These are phyloP conservation scores for Thunnus albacares DNA, from an alignment of 2,797 vertebrate species.

Conservation along the genomic window DNA sequence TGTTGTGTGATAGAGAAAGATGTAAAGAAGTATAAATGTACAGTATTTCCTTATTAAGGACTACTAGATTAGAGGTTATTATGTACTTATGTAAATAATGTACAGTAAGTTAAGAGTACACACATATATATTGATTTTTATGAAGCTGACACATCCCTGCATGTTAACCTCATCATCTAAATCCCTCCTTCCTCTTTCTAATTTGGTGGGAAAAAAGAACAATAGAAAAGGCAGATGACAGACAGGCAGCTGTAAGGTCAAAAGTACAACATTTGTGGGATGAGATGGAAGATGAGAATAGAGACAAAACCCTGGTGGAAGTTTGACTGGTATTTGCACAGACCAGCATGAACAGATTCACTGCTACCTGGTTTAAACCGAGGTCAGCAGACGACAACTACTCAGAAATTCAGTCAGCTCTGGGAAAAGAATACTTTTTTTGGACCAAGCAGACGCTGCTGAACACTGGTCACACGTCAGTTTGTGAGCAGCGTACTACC, in stretches of 20 bases:
- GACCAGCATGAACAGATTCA: neutral
- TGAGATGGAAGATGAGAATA: conserved; percentile 27
- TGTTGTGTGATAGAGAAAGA: neutral
- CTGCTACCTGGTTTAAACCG: neutral
- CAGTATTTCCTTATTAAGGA: neutral
- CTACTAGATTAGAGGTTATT: neutral
- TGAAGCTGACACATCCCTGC: conserved; percentile 60
- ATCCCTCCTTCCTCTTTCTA: conserved; percentile 66
- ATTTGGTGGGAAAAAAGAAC: conserved; percentile 60
- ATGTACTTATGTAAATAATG: neutral
- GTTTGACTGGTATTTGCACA: neutral
- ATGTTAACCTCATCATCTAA: conserved; percentile 41
- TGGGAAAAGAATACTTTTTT: neutral
- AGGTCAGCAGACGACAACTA: conserved; percentile 25
- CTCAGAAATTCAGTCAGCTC: conserved; percentile 8
- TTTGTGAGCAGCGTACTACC: neutral
- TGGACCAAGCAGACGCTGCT: conserved; percentile 14
- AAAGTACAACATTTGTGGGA: conserved; percentile 36
- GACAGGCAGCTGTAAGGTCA: conserved; percentile 37
- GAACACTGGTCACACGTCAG: conserved; percentile 29
- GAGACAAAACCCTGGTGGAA: conserved; percentile 4
- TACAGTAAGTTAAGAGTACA: neutral
- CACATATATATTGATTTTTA: neutral
- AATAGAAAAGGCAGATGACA: conserved; percentile 26
- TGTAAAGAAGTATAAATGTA: neutral